Evolutionary conservation across 2,113 vertebrate species (phyloP), one percentile per base, ranked within the genome.

Genomic region (Sylvilagus bachmani): DNA sequence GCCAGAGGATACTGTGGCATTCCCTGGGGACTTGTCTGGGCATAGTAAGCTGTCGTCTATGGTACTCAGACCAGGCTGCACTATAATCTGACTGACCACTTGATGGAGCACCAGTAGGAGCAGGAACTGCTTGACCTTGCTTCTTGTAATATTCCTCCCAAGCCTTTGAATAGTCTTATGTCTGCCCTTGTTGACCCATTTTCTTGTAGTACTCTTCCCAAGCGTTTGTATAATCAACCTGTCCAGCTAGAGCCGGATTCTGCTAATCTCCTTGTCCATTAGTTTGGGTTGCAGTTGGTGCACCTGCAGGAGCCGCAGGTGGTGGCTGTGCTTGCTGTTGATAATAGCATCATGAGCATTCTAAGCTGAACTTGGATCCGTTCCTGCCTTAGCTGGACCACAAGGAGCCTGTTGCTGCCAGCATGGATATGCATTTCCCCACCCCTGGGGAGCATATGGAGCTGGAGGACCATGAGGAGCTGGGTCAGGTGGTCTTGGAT

Each of bases 121-220:
- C 98, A 62, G 99, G 98, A 38, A 99, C 99, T 0, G 99, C 98
- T 93, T 99, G 99, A 96, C 99, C 99, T 98, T 99, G 98, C 97
- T 99, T 99, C 98, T 99, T 99, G 83, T 99, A 99, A 96, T 99
- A 98, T 93, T 99, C 98, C 97, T 99, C 98, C 98, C 98, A 99
- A 95, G 98, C 98, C 98, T 99, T 98, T 31, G 98, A 99, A 98
- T 99, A 99, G 98, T 99, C 98, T 98, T 98, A 98, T 96, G 98
- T 98, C 93, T 99, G 98, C 90, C 97, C 98, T 98, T 99, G 98
- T 95, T 98, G 98, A 98, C 98, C 98, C 99, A 99, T 99, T 99
- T 99, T 99, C 98, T 99, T 99, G 99, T 99, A 99, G 99, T 99
- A 99, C 94, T 99, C 99, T 98, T 99, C 99, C 99, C 99, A 99